A percentile compares a stretch with the other conserved stretches of the same genome.
Evolutionary conservation across 2,888 invertebrate species (phyloP).

Genomic region (Nomada fabriciana): DNA sequence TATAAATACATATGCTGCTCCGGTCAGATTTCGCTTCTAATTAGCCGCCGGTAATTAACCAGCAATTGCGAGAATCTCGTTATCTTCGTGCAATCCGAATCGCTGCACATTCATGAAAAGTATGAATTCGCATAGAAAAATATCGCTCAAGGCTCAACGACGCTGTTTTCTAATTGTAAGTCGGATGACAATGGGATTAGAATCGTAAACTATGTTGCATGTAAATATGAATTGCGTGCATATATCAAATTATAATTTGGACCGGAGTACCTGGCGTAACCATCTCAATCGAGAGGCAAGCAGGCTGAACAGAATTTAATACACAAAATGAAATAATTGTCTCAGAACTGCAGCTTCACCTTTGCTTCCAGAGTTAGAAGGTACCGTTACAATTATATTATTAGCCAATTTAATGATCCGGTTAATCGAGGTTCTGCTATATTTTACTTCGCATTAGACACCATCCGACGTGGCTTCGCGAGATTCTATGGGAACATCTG

Average conservation of each 20-base stretch:
- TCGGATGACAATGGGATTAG: background rate
- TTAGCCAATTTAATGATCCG: too few species aligned
- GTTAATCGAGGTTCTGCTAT: too few species aligned
- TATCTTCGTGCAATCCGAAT: slow-evolving; percentile 2
- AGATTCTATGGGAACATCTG: background rate
- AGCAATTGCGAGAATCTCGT: slow-evolving; percentile 14
- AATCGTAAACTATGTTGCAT: background rate
- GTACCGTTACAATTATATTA: too few species aligned
- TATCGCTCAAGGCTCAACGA: background rate
- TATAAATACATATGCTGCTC: background rate
- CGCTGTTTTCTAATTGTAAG: background rate
- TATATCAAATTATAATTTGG: background rate
- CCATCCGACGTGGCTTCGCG: background rate
- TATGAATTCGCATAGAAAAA: background rate
- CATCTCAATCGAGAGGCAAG: too few species aligned
- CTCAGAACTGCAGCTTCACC: too few species aligned
- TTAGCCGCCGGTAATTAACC: background rate
- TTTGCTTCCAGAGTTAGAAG: too few species aligned
- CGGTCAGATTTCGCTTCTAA: slow-evolving; percentile 8
- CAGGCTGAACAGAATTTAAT: too few species aligned
- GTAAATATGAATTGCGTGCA: background rate
- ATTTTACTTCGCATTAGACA: too few species aligned
- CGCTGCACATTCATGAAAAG: background rate
- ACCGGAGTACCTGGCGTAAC: background rate
- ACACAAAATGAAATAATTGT: too few species aligned